Evolutionary conservation across 2,888 invertebrate species (phyloP), one percentile per base, ranked within the genome.

Genomic region (Synergus gifuensis): DNA sequence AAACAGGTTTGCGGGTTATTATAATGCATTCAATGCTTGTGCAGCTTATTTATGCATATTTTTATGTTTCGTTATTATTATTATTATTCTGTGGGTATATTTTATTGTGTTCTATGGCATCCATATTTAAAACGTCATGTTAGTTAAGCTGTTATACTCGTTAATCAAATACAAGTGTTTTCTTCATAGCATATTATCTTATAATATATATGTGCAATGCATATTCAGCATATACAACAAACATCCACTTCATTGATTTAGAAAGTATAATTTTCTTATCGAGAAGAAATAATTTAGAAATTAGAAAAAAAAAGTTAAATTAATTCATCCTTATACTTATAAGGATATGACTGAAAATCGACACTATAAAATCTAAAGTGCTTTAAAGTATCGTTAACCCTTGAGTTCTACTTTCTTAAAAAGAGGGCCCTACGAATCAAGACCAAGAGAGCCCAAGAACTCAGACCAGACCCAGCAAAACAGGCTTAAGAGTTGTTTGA

Each of bases 401-500:
- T 28, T 54, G 54, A 73, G 54, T 81, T 78, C 82, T 82, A 79
- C 81, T 84, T 84, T 78, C 80, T 80, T 78, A 81, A 77, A 79
- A 81, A 82, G 80, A 81, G 82, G 84, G 76, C 78, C 82, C 82
- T 82, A 79, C 84, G 81, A 80, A 73, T 73, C 49, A 54, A 54
- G 73, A 73, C 49, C 69, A 69, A 46, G 69, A 49, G 46, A 49
- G 46, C 46, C 69, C 4, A 54, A 54, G 54, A 54, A 82, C 76
- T 80, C 81, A 76, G 80, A 78, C 77, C 79, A 77, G 76, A 76
- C 79, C 79, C 42, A 66, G 82, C 83, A 84, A 84, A 86, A 85
- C 85, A 85, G 85, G 85, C 86, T 85, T 83, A 77, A 78, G 84
- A 86, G 86, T 86, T 86, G 86, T 86, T 86, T 86, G 85, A 86